These are phyloP conservation scores for Lates japonicus DNA, from an alignment of 2,797 vertebrate genomes.

Conservation along the genomic window DNA sequence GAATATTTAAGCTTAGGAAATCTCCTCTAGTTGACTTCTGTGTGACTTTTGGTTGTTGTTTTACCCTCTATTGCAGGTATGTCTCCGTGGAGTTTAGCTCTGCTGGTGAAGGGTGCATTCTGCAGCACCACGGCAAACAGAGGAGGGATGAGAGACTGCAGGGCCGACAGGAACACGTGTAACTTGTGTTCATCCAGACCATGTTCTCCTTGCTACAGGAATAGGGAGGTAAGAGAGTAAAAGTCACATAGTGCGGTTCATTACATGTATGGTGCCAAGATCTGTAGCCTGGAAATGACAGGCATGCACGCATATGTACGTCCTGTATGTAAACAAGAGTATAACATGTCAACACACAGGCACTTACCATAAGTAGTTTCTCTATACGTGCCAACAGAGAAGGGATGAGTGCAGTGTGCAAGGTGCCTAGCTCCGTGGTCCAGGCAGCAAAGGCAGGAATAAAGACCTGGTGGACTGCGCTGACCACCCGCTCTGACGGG, in stretches of 20 bases:
- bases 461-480: conserved; percentile 97
- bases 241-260: neutral
- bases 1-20: neutral
- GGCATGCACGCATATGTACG: neutral
- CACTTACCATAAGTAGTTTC: conserved; percentile 92
- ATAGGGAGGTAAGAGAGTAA: neutral
- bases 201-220: conserved; percentile 93
- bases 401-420: conserved; percentile 95
- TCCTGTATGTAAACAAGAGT: neutral
- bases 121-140: conserved; percentile 95
- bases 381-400: conserved; percentile 95
- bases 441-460: conserved; percentile 98
- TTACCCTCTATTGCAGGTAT: conserved; percentile 95
- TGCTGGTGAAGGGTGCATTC: conserved; percentile 95
- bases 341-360: neutral
- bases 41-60: neutral
- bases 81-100: conserved; percentile 92
- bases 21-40: neutral
- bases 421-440: conserved; percentile 94
- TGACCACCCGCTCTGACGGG: conserved; percentile 97
- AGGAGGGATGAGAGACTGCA: conserved; percentile 96
- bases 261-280: neutral
- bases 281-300: neutral
- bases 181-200: conserved; percentile 97
- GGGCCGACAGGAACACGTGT: conserved; percentile 94